Percentiles rank a stretch among this genome's conserved stretches.
These are phyloP conservation scores for Drosophila ogumai DNA, from an alignment of 1,140 invertebrate genomes.

Conservation along the genomic window DNA sequence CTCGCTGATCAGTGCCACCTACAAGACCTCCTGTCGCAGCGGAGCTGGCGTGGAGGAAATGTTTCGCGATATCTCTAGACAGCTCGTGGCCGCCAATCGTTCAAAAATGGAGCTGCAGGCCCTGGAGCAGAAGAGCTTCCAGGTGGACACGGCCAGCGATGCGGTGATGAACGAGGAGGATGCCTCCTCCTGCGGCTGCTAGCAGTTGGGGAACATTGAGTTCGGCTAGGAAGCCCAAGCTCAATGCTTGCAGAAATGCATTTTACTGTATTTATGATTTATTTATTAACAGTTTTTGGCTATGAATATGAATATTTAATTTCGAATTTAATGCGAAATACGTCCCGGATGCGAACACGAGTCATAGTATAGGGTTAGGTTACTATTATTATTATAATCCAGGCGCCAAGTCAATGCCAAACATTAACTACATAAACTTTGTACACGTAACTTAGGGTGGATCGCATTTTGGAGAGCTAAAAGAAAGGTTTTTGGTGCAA, in stretches of 20 bases:
- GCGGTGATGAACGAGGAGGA: conserved; percentile 85
- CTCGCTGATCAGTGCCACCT: conserved; percentile 94
- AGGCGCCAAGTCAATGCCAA: conserved; percentile 49
- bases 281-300: conserved; percentile 49
- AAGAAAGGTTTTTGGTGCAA: neutral
- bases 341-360: conserved; percentile 62
- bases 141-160: conserved; percentile 88
- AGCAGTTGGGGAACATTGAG: conserved; percentile 84
- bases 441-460: conserved; percentile 26
- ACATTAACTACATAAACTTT: conserved; percentile 31
- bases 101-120: conserved; percentile 93
- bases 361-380: conserved; percentile 44
- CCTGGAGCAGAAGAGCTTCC: conserved; percentile 91
- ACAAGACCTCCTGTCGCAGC: conserved; percentile 96
- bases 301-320: conserved; percentile 69
- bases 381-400: conserved; percentile 41
- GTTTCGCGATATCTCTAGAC: conserved; percentile 94
- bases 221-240: conserved; percentile 65
- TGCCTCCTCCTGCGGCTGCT: conserved; percentile 89
- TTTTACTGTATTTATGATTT: conserved; percentile 41
- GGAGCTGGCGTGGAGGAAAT: conserved; percentile 95
- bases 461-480: neutral
- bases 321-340: conserved; percentile 60
- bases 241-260: conserved; percentile 61
- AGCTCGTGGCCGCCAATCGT: conserved; percentile 91